Conservation (phyloP, 2,113 vertebrate genomes). For the Myotis brandtii region DNA sequence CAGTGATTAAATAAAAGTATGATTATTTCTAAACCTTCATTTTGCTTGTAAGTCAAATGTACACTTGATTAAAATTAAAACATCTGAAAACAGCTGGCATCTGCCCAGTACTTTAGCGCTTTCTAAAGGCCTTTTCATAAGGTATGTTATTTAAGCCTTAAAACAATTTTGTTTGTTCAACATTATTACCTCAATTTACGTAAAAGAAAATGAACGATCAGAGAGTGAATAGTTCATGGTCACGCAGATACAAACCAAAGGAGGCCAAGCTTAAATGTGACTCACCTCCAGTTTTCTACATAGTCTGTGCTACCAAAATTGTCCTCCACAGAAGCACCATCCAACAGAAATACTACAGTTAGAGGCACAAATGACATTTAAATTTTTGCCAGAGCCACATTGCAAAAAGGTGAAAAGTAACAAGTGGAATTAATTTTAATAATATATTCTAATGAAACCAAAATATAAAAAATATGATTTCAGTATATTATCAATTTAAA, state of each 20-base stretch:
- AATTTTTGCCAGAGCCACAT: not conserved
- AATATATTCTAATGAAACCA: not conserved
- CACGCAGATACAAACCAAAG: not conserved
- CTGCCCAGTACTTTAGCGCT: not conserved
- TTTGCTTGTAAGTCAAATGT: conserved; percentile 3
- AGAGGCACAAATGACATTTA: not conserved
- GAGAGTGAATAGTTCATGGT: not conserved
- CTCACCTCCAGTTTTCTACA: not conserved
- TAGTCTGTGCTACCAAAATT: not conserved
- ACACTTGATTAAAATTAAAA: conserved; percentile 35
- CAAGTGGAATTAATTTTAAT: not conserved
- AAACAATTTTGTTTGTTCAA: not conserved
- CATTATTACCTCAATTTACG: not conserved
- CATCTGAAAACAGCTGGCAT: not conserved
- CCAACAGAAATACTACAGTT: not conserved
- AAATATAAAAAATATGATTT: not conserved
- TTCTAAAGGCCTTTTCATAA: not conserved
- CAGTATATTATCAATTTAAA: not conserved
- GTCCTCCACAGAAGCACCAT: not conserved
- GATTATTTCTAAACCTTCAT: not conserved
- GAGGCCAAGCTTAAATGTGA: not conserved
- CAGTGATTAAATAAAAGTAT: not conserved
- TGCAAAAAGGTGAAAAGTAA: not conserved
- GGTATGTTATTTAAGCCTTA: not conserved
- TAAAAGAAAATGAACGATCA: not conserved